Evolutionary conservation across 2,113 vertebrate genomes (phyloP), one percentile per base, ranked within the genome.

Genomic region (Ctenodactylus gundi): DNA sequence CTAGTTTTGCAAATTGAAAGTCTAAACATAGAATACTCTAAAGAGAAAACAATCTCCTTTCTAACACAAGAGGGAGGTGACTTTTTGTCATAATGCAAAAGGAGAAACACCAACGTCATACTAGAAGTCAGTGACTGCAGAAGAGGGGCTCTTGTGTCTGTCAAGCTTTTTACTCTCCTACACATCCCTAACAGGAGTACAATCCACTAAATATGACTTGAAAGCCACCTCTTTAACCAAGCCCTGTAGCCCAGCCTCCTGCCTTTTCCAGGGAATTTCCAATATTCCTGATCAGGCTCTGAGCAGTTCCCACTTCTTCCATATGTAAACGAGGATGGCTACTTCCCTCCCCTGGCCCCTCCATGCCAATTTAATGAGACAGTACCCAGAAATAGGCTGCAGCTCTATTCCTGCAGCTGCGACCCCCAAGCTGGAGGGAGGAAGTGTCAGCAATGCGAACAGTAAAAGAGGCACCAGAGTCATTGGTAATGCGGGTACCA

Each of bases 381-480:
- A 78, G 65, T 76, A 72, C 78, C 49, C 60, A 86, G 89, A 95
- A 46, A 82, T 94, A 64, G 0, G 27, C 68, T 9, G 44, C 58
- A 46, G 51, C 55, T 88, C 91, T 75, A 70, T 55, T 34, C 39
- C 67, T 76, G 58, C 91, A 95, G 76, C 94, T 87, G 85, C 1
- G 7, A 41, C 20, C 77, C 39, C 90, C 91, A 95, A 93, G 90
- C 94, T 96, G 94, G 76, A 58, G 84, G 62, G 90, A 77, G 65
- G 91, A 91, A 96, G 90, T 89, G 95, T 82, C 83, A 93, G 89
- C 60, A 58, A 68, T 4, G 53, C 94, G 89, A 85, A 84, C 75
- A 85, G 93, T 81, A 90, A 92, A 92, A 73, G 73, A 91, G 84
- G 83, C 90, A 95, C n/a, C 68, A 80, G 88, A 94, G 93, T 77